Evolutionary conservation across 2,113 vertebrate genomes (phyloP).

Genomic region (Alaudala cheleensis): DNA sequence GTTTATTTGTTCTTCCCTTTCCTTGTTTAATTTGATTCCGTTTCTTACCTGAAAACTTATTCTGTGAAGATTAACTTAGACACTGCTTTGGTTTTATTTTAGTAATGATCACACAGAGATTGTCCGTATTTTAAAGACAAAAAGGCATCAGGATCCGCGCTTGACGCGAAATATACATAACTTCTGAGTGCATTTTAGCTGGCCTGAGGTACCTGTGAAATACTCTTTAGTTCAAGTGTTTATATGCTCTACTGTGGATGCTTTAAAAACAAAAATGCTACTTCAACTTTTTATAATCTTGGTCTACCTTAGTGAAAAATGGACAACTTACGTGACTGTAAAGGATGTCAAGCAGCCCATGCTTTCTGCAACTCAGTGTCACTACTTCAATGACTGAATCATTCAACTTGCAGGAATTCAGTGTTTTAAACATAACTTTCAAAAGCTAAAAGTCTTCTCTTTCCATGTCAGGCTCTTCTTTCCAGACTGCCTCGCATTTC

Average conservation of each 20-base stretch:
- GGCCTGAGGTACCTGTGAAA: not conserved
- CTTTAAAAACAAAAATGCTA: not conserved
- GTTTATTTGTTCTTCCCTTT: not conserved
- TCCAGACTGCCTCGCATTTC: not conserved
- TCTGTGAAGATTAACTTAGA: rapidly evolving
- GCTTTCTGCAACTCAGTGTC: not conserved
- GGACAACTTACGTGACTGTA: rapidly evolving
- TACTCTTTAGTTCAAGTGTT: too few species aligned
- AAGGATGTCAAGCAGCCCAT: not conserved
- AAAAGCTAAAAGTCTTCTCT: not conserved
- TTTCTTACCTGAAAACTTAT: not conserved
- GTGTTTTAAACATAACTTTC: not conserved
- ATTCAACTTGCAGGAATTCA: not conserved
- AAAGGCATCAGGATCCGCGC: rapidly evolving
- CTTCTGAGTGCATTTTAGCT: rapidly evolving
- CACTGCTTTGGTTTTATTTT: not conserved
- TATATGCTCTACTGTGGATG: not conserved
- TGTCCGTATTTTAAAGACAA: rapidly evolving
- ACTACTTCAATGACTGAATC: not conserved
- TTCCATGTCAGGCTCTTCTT: not conserved
- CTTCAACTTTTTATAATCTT: not conserved
- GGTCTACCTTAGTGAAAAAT: not conserved
- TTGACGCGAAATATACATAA: rapidly evolving
- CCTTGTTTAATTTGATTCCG: not conserved
- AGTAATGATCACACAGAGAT: not conserved